These are phyloP conservation scores for Luffia ferchaultella DNA, from an alignment of 2,888 invertebrate genomes.

Conservation along the genomic window DNA sequence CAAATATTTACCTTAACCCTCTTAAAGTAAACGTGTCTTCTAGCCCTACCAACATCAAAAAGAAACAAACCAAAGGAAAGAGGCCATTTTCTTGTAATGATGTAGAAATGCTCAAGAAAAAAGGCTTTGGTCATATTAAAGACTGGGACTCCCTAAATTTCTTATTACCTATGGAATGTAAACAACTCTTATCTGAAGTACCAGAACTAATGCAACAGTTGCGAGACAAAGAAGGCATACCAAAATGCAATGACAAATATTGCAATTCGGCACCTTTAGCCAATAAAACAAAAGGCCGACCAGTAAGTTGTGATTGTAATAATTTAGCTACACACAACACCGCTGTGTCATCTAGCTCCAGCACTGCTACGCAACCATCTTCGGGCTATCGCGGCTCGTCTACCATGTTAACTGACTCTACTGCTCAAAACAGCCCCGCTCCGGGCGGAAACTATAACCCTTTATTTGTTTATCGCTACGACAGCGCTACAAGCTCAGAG, in stretches of 20 bases:
- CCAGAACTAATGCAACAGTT: slow-evolving; percentile 77
- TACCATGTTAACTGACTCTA: slow-evolving; percentile 80
- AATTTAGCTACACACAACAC: slow-evolving; percentile 62
- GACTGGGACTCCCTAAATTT: slow-evolving; percentile 95
- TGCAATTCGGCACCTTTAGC: slow-evolving; percentile 46
- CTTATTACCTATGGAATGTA: slow-evolving; percentile 85
- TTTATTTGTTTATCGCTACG: slow-evolving; percentile 84
- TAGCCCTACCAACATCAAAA: slow-evolving; percentile 41
- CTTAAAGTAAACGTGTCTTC: slow-evolving; percentile 63
- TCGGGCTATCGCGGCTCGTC: slow-evolving; percentile 89
- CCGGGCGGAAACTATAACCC: slow-evolving; percentile 71
- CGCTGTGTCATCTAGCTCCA: slow-evolving; percentile 71
- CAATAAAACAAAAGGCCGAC: slow-evolving; percentile 66
- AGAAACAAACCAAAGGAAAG: slow-evolving; percentile 47
- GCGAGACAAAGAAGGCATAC: slow-evolving; percentile 54
- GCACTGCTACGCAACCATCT: slow-evolving; percentile 81
- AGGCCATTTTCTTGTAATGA: slow-evolving; percentile 84
- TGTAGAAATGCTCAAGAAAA: slow-evolving; percentile 80
- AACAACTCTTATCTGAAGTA: slow-evolving; percentile 78
- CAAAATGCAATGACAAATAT: slow-evolving; percentile 45
- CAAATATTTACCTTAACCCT: slow-evolving; percentile 78
- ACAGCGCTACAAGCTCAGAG: slow-evolving; percentile 77
- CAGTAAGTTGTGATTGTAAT: slow-evolving; percentile 68
- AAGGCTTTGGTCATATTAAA: slow-evolving; percentile 84
- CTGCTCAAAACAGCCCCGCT: slow-evolving; percentile 73